A percentile compares a stretch with the other conserved stretches of the same genome.
These are phyloP conservation scores for Rutpela maculata DNA, from an alignment of 2,888 invertebrate species.

Conservation along the genomic window DNA sequence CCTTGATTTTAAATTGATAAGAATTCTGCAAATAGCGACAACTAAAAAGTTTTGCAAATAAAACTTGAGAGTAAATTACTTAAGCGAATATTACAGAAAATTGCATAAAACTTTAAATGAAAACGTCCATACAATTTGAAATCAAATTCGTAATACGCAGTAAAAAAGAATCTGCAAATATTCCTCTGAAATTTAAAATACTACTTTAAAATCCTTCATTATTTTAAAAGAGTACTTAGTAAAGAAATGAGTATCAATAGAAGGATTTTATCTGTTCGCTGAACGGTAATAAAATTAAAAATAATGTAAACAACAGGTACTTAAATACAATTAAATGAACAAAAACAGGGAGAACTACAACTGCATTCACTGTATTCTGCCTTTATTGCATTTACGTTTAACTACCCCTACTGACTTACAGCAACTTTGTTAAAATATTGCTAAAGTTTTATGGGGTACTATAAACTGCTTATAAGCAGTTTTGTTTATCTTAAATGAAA, in stretches of 20 bases:
- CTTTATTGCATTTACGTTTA: slow-evolving; percentile 17
- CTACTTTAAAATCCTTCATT: no score
- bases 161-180: no score
- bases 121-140: no score
- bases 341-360: background rate
- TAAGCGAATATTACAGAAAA: no score
- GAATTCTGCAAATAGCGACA: no score
- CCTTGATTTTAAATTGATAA: no score
- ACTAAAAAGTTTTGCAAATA: no score
- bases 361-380: background rate
- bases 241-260: background rate
- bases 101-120: no score
- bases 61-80: no score
- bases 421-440: slow-evolving; percentile 35
- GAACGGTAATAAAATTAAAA: background rate
- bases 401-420: slow-evolving; percentile 1
- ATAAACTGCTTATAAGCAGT: slow-evolving; percentile 26
- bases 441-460: slow-evolving; percentile 34
- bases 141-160: no score
- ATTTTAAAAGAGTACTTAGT: background rate
- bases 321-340: background rate
- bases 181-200: no score
- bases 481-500: slow-evolving; percentile 32
- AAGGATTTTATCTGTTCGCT: background rate
- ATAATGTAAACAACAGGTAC: background rate